Evolutionary conservation across 2,888 invertebrate species (phyloP), one percentile per base, ranked within the genome.

Genomic region (Andrena praecox): DNA sequence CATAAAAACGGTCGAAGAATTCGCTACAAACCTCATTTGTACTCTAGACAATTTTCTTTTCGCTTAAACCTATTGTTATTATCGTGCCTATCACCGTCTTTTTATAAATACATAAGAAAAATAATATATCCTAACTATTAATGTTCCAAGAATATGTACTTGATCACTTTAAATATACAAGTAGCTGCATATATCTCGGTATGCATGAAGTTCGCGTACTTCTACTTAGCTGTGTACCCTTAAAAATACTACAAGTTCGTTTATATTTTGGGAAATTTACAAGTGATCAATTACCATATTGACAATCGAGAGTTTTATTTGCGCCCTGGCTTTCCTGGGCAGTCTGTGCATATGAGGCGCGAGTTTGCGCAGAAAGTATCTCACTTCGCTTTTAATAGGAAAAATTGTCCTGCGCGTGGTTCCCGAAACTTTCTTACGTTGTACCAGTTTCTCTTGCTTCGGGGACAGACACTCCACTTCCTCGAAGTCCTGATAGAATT

Each of bases 241-340:
- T 76, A 69, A 73, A 82, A 82, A 83, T 77, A 74, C 73, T 80
- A 69, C 31, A 20, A 20, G 76, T 70, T 77, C 68, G 70, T 81
- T 69, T 68, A 69, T 75, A 64, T 72, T 5, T 74, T 60, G n/a
- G 35, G 5, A 85, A 73, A 81, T 89, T 92, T 90, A 94, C 81
- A 94, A 87, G 16, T 89, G 87, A 87, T 93, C 93, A 59, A 94
- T 94, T 48, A 94, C 94, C 90, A 92, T 93, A 69, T 93, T 94
- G 24, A 94, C 93, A 78, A 94, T 93, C 0, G 91, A 90, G 7
- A 94, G 86, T 85, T 94, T 94, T 1, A 94, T 82, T 71, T 91
- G 92, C 5, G 94, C 93, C 76, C 92, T 91, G n/a, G 93, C 89
- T 75, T 91, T 93, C 60, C 85, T 92, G 8, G 94, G 94, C 29